Evolutionary conservation across 2,797 vertebrate genomes (phyloP).

Genomic region (Melanotaenia parkinsoni): DNA sequence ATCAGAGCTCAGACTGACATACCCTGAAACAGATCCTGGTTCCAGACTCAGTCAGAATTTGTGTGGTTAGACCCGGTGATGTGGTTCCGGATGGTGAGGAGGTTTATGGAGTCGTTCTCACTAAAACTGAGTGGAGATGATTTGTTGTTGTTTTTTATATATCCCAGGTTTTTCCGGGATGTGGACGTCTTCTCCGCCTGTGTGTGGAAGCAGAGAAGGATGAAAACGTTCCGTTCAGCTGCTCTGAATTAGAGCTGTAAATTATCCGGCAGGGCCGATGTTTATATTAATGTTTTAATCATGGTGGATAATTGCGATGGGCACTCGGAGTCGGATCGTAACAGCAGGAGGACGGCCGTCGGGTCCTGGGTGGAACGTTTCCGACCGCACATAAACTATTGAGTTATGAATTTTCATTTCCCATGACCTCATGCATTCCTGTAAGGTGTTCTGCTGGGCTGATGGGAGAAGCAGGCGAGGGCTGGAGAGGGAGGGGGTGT

Average conservation of each 20-base stretch:
- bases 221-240: neutral
- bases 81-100: too few relatives aligned
- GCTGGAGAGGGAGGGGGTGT: slow-evolving; percentile 21
- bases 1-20: too few relatives aligned
- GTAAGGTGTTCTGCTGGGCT: slow-evolving; percentile 73
- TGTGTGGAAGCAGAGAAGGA: too few relatives aligned
- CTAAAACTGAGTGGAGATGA: too few relatives aligned
- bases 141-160: too few relatives aligned
- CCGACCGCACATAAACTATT: slow-evolving; percentile 51
- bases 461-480: slow-evolving; percentile 71
- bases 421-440: slow-evolving; percentile 82
- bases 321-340: slow-evolving; percentile 28
- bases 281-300: slow-evolving; percentile 71
- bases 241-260: slow-evolving; percentile 50
- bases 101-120: too few relatives aligned
- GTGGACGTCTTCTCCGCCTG: too few relatives aligned
- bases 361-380: slow-evolving; percentile 53
- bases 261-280: slow-evolving; percentile 38
- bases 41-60: too few relatives aligned
- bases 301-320: slow-evolving; percentile 50
- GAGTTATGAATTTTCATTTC: slow-evolving; percentile 69
- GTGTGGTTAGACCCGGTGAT: too few relatives aligned
- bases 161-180: too few relatives aligned
- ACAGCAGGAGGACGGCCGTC: slow-evolving; percentile 27
- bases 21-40: too few relatives aligned